Evolutionary conservation across 2,888 invertebrate genomes (phyloP), one percentile per base, ranked within the genome.

Genomic region (Tholera decimalis): DNA sequence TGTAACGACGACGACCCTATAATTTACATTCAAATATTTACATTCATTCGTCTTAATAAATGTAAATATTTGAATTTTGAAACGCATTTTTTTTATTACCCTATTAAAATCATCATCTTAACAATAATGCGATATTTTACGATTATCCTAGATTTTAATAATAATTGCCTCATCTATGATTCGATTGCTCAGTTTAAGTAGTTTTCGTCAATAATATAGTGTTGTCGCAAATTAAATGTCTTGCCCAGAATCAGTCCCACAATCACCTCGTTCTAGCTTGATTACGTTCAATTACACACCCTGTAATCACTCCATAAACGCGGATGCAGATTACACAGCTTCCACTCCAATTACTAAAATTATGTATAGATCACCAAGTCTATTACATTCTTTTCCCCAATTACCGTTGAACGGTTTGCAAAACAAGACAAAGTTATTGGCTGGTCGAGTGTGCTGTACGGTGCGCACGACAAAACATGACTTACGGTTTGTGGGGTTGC

Each of bases 291-390:
- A 72, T 73, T 57, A 73, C 41, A 72, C 6, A 50, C 47, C 49
- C 20, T 46, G 54, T 72, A 74, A 74, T 74, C 49, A 77, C 49
- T 50, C 39, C 53, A 72, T 77, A 74, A 77, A 65, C 26, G 44
- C n/a, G 51, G 20, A 57, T 58, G 65, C 43, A 59, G 71, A 77
- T 74, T 66, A 54, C 46, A 7, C n/a, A 57, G 72, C 65, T 74
- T 66, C 77, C 60, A 77, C 59, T 72, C 54, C 66, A 73, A 72
- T 73, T 66, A 77, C 54, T 77, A 39, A 60, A 54, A 46, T 77
- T 61, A 74, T 72, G 57, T 66, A 66, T 77, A 66, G 78, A 77
- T 72, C 66, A 51, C 54, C 63, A 59, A 64, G 44, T 54, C 33
- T 60, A 59, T 59, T 60, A 58, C 49, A 77, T 72, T 74, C 57